These are phyloP conservation scores for Rana temporaria DNA, from an alignment of 2,113 vertebrate genomes.

Conservation along the genomic window DNA sequence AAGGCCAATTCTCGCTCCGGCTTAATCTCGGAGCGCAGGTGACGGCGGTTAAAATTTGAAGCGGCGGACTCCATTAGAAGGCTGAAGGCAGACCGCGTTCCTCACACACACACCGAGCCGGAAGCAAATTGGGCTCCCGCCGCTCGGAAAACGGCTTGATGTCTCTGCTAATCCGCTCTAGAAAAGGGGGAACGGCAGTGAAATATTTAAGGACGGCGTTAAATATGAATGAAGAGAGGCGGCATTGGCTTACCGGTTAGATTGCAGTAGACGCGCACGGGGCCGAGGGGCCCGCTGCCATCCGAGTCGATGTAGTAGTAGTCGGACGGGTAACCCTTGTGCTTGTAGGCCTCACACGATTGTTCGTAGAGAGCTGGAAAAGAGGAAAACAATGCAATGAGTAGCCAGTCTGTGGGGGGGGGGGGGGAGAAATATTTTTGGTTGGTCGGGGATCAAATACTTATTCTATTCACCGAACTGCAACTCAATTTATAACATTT, in stretches of 20 bases:
- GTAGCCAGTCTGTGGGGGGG: no score
- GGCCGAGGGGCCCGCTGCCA: constrained; percentile 89
- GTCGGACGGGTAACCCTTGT: constrained; percentile 86
- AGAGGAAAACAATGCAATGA: not conserved
- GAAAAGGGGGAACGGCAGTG: not conserved
- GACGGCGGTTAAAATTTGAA: not conserved
- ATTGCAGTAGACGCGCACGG: constrained; percentile 90
- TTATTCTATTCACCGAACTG: no score
- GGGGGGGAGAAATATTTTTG: no score
- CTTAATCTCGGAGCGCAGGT: not conserved
- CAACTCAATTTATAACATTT: no score
- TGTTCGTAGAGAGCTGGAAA: constrained; percentile 87
- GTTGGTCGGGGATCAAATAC: no score
- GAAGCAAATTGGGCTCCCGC: not conserved
- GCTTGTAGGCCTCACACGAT: constrained; percentile 92
- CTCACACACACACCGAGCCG: no score
- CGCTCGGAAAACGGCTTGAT: not conserved
- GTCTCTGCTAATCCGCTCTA: not conserved
- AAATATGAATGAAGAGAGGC: not conserved
- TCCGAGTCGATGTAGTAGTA: constrained; percentile 93
- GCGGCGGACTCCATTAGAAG: not conserved
- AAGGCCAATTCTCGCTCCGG: not conserved
- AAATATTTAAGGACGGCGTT: not conserved
- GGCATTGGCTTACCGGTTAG: constrained; percentile 84
- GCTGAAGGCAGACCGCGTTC: not conserved